Base-by-base conservation (phyloP, 2,113 vertebrate species). In the Gavialis gangeticus region DNA sequence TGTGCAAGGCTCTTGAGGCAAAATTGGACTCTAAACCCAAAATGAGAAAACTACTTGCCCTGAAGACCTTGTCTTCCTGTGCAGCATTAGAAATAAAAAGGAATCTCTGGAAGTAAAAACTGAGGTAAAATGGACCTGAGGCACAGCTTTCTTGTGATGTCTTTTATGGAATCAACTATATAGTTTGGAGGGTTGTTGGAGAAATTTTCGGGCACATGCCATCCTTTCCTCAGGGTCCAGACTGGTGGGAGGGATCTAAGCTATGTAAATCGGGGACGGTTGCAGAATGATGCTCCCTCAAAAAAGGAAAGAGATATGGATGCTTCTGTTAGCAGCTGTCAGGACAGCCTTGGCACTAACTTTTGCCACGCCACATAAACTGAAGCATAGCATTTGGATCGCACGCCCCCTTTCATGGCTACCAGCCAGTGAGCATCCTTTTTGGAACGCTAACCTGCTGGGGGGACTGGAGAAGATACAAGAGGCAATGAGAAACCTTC, bases 391-490 rank as follows among this genome's bases (percentile, higher is more conserved):
- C 87, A 62, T 91, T 95, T 71, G 94, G 89, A 82, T 82, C 90
- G 88, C 90, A 93, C 94, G 94, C 85, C 64, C n/a, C 67, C 76
- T 95, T 93, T 92, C 19, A 37, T 12, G 30, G 21, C 67, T 90
- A 85, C 64, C 58, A 62, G 19, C 4, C 64, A 77, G 79, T 89
- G 91, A 91, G 75, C 75, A 30, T 54, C 0, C 0, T 46, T 3
- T 60, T 21, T 69, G 79, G 80, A 94, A 89, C 54, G 77, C 19
- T 73, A 14, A 25, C 69, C 78, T 86, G 90, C 87, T 85, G 85
- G 85, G 75, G 85, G 89, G 59, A 80, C 92, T 96, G 91, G 56
- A 88, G 90, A 79, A 95, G 92, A 93, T 95, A 77, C 90, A 93
- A 86, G 87, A 92, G 89, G 92, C 85, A 91, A 88, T 30, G 58